These are phyloP conservation scores for Drosophila miranda DNA, from an alignment of 1,140 invertebrate genomes.

Conservation along the genomic window DNA sequence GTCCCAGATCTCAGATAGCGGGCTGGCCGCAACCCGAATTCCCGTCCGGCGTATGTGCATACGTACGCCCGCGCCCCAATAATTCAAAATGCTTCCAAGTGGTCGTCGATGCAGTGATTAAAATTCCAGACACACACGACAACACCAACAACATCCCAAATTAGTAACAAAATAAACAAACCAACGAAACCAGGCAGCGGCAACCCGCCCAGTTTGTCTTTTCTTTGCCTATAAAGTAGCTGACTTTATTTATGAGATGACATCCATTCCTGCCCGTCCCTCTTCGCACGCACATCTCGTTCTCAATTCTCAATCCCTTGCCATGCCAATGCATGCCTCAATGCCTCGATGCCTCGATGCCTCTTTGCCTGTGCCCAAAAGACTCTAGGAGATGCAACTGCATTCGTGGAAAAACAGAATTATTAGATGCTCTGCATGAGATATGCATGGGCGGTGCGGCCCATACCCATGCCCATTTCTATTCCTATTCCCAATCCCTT, in stretches of 20 bases:
- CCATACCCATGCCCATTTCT: conserved; percentile 16
- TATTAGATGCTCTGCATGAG: conserved; percentile 66
- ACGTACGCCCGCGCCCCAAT: conserved; percentile 63
- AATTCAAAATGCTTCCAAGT: conserved; percentile 67
- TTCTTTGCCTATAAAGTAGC: conserved; percentile 63
- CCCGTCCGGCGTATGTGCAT: conserved; percentile 10
- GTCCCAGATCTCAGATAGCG: conserved; percentile 17
- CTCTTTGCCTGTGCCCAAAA: neutral
- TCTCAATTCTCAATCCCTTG: conserved; percentile 12
- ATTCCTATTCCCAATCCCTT: conserved; percentile 61
- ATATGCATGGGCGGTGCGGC: conserved; percentile 56
- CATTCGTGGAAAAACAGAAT: conserved; percentile 70
- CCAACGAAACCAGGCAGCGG: conserved; percentile 50
- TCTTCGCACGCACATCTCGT: conserved; percentile 10
- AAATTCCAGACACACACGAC: conserved; percentile 65
- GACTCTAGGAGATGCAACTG: conserved; percentile 58
- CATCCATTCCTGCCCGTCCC: conserved; percentile 31
- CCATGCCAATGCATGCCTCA: neutral
- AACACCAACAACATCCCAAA: conserved; percentile 60
- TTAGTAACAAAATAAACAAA: conserved; percentile 80
- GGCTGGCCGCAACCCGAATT: conserved; percentile 60
- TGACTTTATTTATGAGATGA: conserved; percentile 76
- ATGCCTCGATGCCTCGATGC: too few relatives aligned
- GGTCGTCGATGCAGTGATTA: conserved; percentile 61
- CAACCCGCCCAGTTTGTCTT: conserved; percentile 47